These are phyloP conservation scores for Artibeus lituratus DNA, from an alignment of 2,797 vertebrate species.

Conservation along the genomic window DNA sequence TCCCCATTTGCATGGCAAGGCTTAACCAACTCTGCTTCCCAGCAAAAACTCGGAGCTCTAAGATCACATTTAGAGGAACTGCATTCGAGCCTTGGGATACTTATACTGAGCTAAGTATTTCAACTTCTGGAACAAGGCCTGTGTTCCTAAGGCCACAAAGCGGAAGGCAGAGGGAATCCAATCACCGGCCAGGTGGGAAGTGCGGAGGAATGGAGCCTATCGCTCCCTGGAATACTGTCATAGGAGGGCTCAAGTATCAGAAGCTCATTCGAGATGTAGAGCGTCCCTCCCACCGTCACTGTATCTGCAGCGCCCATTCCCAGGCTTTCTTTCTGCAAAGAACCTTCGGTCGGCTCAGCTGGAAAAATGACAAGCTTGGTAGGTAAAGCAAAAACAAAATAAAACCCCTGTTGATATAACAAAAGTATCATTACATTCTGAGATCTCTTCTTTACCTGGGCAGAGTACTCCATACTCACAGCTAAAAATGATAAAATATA, in stretches of 20 bases:
- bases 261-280: not conserved
- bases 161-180: conserved; percentile 37
- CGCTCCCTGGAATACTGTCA: not conserved
- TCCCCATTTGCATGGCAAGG: conserved; percentile 59
- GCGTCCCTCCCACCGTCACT: not conserved
- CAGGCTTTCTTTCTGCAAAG: not conserved
- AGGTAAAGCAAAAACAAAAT: not conserved
- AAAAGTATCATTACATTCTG: not conserved
- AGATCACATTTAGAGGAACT: conserved; percentile 23
- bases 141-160: not conserved
- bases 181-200: not conserved
- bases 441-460: not conserved
- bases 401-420: not conserved
- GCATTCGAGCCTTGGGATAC: not conserved
- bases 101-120: not conserved
- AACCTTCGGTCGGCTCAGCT: not conserved
- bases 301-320: not conserved
- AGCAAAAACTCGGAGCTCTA: not conserved
- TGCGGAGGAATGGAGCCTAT: not conserved
- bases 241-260: conserved; percentile 6
- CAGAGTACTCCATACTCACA: not conserved
- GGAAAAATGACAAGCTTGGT: not conserved
- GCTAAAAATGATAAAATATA: not conserved
- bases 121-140: not conserved
- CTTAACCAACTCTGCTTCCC: conserved; percentile 48